Percentiles rank a stretch among this genome's conserved stretches.
These are phyloP conservation scores for Caerostris extrusa DNA, from an alignment of 1,140 invertebrate genomes.

Conservation along the genomic window DNA sequence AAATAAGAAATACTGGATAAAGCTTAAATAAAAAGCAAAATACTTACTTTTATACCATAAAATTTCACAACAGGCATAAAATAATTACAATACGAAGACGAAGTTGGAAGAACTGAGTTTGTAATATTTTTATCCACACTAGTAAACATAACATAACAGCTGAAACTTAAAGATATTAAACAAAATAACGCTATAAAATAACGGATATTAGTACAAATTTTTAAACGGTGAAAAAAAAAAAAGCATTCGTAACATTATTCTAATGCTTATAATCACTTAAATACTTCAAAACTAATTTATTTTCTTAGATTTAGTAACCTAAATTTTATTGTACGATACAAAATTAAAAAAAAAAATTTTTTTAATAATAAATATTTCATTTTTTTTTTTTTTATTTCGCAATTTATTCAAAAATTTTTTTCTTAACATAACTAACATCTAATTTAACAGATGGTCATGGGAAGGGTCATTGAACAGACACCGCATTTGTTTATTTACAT, in stretches of 20 bases:
- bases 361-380: too few relatives aligned
- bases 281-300: too few relatives aligned
- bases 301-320: too few relatives aligned
- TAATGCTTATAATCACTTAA: too few relatives aligned
- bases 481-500: neutral
- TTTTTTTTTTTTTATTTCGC: too few relatives aligned
- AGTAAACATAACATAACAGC: neutral
- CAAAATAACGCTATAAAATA: neutral
- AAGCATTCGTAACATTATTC: too few relatives aligned
- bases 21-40: neutral
- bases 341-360: too few relatives aligned
- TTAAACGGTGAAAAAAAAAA: neutral
- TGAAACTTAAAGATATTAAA: neutral
- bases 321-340: too few relatives aligned
- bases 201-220: neutral
- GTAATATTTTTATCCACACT: neutral
- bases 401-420: too few relatives aligned
- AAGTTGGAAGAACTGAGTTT: neutral
- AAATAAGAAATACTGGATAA: too few relatives aligned
- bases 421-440: too few relatives aligned
- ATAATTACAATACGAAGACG: neutral
- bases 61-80: conserved; percentile 40
- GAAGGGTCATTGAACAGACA: neutral
- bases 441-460: neutral
- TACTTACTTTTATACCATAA: conserved; percentile 19